These are phyloP conservation scores for Menidia menidia DNA, from an alignment of 2,797 vertebrate genomes.

Conservation along the genomic window DNA sequence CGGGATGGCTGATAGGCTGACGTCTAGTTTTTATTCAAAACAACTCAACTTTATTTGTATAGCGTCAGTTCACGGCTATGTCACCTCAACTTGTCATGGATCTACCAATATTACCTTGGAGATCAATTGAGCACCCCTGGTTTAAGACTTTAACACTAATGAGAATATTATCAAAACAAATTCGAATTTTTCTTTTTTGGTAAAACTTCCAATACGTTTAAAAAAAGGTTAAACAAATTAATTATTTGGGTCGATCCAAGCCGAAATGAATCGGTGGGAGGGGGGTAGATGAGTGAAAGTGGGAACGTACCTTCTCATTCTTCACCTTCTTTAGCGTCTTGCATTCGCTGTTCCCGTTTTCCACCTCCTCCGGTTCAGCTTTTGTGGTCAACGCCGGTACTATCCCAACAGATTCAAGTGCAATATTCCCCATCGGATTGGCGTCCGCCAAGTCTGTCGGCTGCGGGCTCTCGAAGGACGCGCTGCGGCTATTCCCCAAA, in stretches of 20 bases:
- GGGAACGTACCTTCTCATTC: conserved; percentile 95
- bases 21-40: too few species aligned
- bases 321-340: conserved; percentile 96
- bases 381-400: conserved; percentile 93
- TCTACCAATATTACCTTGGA: too few species aligned
- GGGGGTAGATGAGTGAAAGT: background rate
- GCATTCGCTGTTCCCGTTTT: conserved; percentile 88
- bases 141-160: conserved; percentile 6
- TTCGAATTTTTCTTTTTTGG: background rate
- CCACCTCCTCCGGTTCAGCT: conserved; percentile 93
- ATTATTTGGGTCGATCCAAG: too few species aligned
- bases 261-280: too few species aligned
- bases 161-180: background rate
- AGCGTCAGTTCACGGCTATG: too few species aligned
- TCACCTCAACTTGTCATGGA: too few species aligned
- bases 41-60: too few species aligned
- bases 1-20: too few species aligned
- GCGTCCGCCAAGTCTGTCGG: conserved; percentile 88
- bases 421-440: conserved; percentile 96
- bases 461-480: conserved; percentile 90
- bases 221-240: background rate
- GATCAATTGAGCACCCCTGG: too few species aligned
- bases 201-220: background rate
- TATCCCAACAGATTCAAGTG: conserved; percentile 94
- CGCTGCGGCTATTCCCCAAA: conserved; percentile 88